Base-by-base conservation (phyloP, 2,888 invertebrate species). In the Drosophila longiperda region DNA sequence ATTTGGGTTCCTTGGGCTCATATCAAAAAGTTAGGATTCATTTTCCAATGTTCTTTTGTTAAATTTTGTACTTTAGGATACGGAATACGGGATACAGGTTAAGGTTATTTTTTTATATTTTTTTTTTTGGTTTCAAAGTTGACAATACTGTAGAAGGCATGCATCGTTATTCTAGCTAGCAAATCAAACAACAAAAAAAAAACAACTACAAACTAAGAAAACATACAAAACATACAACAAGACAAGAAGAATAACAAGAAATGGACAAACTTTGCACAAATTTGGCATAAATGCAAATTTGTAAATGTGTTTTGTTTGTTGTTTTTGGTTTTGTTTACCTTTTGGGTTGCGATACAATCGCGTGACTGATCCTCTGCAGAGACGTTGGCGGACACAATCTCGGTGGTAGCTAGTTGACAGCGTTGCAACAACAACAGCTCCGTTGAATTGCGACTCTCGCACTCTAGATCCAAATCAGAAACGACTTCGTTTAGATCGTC, bases 401-500 rank as follows among this genome's bases (percentile, higher is more conserved):
- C 78, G 6, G 76, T 81, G 73, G 80, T 78, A 53, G 85, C 66
- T 23, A 79, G 64, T 53, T 78, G 79, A 62, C 85, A 87, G 48
- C 76, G 82, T 73, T 85, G 90, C 67, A 89, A 73, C 53, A 87
- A 77, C 60, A 87, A 73, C 50, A 87, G 79, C 55, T 88, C 89
- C 29, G 78, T 78, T 36, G 90, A 87, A 60, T 84, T 86, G 68
- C 83, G 78, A 60, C 78, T 89, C 78, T 91, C 89, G 29, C 83
- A 78, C 67, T 87, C 87, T 49, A 83, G 68, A 54, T 84, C 91
- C 78, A 92, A 83, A 77, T 92, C 92, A 72, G 91, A 91, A 59
- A 71, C 87, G 61, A 83, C 87, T 73, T 92, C 91, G 80, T 91
- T 90, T 64, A 92, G 68, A 86, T 92, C 91, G 82, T 91, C 92